A percentile compares a stretch with the other conserved stretches of the same genome.
Evolutionary conservation across 2,113 vertebrate genomes (phyloP).

Genomic region (Oreotrochilus melanogaster): DNA sequence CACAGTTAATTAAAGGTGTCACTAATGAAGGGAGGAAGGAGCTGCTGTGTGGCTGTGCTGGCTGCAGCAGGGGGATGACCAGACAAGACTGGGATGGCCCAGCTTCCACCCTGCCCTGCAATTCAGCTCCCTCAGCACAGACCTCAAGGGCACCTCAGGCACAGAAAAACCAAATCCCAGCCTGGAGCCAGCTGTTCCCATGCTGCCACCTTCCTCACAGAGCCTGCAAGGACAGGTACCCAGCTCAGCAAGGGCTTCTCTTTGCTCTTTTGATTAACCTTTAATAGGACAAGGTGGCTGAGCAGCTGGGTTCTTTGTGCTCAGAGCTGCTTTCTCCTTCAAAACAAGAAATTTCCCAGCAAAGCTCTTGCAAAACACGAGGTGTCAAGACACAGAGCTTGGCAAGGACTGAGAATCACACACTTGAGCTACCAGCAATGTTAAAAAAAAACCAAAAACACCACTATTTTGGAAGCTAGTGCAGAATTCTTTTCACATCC

Average conservation of each 20-base stretch:
- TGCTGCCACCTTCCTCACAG: neutral
- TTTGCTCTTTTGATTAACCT: neutral
- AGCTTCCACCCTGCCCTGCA: neutral
- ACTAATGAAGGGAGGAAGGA: neutral
- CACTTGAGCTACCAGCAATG: rapidly evolving
- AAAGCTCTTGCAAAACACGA: neutral
- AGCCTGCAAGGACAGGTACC: neutral
- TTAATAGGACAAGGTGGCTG: neutral
- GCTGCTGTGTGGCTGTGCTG: rapidly evolving
- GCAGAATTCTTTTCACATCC: rapidly evolving
- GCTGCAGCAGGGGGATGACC: neutral
- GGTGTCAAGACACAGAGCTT: rapidly evolving
- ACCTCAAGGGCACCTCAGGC: neutral
- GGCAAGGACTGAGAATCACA: neutral
- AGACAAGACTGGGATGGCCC: neutral
- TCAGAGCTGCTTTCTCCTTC: neutral
- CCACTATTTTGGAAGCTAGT: neutral
- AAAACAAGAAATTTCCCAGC: neutral
- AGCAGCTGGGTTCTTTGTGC: neutral
- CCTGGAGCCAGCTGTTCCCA: rapidly evolving
- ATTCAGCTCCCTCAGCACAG: neutral
- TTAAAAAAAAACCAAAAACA: rapidly evolving
- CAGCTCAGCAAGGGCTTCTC: neutral
- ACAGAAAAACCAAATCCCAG: rapidly evolving
- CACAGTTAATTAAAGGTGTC: neutral